Percentiles rank a stretch among this genome's conserved stretches.
phyloP scores from a whole-genome alignment of 1,140 invertebrate genomes.

The Nephotettix cincticeps region DNA sequence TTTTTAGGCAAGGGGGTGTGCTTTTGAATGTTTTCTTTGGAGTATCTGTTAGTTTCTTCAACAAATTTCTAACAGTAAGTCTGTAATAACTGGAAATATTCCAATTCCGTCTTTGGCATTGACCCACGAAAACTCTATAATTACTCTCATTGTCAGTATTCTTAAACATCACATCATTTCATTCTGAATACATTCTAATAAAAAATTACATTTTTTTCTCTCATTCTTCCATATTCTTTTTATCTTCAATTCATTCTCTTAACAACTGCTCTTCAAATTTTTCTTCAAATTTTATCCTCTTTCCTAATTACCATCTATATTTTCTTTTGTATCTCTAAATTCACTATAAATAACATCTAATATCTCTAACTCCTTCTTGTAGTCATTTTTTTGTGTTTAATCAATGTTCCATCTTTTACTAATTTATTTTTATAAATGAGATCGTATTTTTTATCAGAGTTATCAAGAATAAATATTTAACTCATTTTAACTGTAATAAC shows the following conservation, averaged over 20 bases:
- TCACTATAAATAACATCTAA: too few species aligned
- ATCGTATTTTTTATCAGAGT: too few species aligned
- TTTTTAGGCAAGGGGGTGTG: background rate
- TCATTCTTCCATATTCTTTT: background rate
- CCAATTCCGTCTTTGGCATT: background rate
- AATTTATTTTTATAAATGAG: too few species aligned
- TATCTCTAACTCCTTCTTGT: too few species aligned
- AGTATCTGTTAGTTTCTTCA: conserved; percentile 11
- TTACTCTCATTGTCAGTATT: background rate
- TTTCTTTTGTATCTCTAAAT: background rate
- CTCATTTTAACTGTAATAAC: too few species aligned
- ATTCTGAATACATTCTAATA: background rate
- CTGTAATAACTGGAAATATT: conserved; percentile 14
- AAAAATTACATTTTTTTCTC: background rate
- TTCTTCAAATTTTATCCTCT: too few species aligned
- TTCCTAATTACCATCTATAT: background rate
- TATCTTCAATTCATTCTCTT: too few species aligned
- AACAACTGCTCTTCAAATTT: too few species aligned
- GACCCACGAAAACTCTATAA: background rate
- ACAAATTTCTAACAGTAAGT: conserved; percentile 2
- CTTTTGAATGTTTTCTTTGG: conserved; percentile 8
- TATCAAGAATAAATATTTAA: too few species aligned
- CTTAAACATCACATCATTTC: background rate
- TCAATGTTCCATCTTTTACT: too few species aligned
- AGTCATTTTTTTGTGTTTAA: too few species aligned